Base-by-base conservation (phyloP, 2,888 invertebrate genomes). In the Xanthia icteritia region DNA sequence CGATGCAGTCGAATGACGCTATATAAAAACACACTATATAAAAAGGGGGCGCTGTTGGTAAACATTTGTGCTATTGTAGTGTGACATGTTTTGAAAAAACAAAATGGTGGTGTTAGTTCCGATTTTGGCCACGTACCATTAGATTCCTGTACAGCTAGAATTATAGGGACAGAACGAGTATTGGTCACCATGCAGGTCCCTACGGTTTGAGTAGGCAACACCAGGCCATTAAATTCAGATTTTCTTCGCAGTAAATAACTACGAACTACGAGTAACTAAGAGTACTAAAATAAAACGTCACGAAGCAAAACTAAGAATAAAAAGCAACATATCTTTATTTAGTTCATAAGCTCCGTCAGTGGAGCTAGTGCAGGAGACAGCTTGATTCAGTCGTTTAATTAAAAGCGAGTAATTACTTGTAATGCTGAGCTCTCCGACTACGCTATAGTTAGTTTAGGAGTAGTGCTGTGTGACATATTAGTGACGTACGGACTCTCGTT, bases 331-430 rank as follows among this genome's bases (percentile, higher is more conserved):
- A 75, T 81, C 68, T 85, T 77, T 83, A 75, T 85, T 77, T 85
- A 81, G 72, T 85, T 83, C 82, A 82, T 83, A 78, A 75, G 77
- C 75, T 75, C 72, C 84, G 63, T 78, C 76, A 73, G 77, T 63
- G 36, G 74, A 72, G 70, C 75, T 82, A 82, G 87, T 87, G 86
- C 73, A 75, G 61, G 76, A 87, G 82, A 80, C 86, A 82, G 81
- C 87, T 78, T 84, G 82, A 88, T 84, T 88, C 82, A 86, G 77
- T 76, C 81, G 78, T 84, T 86, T 88, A 87, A 88, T 88, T 88
- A 88, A 88, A 88, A 83, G 69, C 87, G 64, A 82, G 87, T 87
- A 88, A 88, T 88, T 82, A 86, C 86, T 84, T 81, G 84, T 86
- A 87, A 84, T 76, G 61, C 48, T 70, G 66, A 79, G 83, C 87